A percentile compares a stretch with the other conserved stretches of the same genome.
Conservation (phyloP, 2,888 invertebrate genomes). For the Microctonus aethiopoides region DNA sequence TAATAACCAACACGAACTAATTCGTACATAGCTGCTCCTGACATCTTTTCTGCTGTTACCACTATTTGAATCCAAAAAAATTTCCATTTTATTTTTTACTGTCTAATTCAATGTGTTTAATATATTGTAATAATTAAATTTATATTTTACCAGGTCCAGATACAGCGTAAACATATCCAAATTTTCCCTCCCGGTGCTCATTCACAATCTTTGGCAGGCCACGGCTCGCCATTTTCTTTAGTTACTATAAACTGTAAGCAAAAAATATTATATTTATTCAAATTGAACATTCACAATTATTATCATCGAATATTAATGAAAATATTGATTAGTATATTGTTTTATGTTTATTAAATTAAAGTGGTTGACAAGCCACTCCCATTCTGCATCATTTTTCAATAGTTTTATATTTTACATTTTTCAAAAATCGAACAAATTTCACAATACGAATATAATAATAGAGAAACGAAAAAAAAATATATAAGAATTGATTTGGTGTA, state of each 20-base stretch:
- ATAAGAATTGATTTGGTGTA: not conserved
- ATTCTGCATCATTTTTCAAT: slow-evolving; percentile 8
- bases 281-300: not conserved
- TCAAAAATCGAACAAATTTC: not conserved
- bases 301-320: not conserved
- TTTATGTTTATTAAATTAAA: not conserved
- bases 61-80: slow-evolving; percentile 71
- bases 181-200: slow-evolving; percentile 87
- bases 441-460: not conserved
- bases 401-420: too few species aligned
- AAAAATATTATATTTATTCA: not conserved
- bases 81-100: too few species aligned
- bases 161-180: slow-evolving; percentile 96
- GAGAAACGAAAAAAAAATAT: too few species aligned
- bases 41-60: slow-evolving; percentile 99
- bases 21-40: slow-evolving; percentile 99
- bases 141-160: slow-evolving; percentile 91
- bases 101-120: not conserved
- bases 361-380: slow-evolving; percentile 27
- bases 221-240: slow-evolving; percentile 73
- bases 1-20: slow-evolving; percentile 98
- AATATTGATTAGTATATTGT: not conserved
- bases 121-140: not conserved
- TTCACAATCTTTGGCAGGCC: slow-evolving; percentile 79
- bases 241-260: slow-evolving; percentile 32